Evolutionary conservation across 1,140 invertebrate species (phyloP).

Genomic region (Heliconius himera): DNA sequence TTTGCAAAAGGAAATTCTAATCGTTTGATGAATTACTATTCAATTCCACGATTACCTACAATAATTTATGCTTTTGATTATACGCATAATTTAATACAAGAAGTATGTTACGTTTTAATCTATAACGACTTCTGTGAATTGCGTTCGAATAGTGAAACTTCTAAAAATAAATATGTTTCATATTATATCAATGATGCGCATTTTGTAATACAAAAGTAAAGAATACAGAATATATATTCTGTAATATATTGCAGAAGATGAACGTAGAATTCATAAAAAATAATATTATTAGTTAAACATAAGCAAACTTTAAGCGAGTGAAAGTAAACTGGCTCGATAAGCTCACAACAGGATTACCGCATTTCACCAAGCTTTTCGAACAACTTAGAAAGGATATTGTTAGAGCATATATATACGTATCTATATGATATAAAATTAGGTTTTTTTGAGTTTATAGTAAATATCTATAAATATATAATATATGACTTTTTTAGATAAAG

Average conservation of each 20-base stretch:
- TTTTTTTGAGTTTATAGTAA: background rate
- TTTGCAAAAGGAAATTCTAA: conserved; percentile 5
- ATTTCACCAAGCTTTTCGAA: conserved; percentile 58
- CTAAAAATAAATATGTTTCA: too few relatives aligned
- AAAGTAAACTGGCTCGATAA: conserved; percentile 59
- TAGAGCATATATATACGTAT: background rate
- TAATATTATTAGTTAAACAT: background rate
- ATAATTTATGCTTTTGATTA: background rate
- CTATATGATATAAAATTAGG: background rate
- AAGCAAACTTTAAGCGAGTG: conserved; percentile 42
- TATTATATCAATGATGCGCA: too few relatives aligned
- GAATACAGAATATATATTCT: too few relatives aligned
- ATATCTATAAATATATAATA: background rate
- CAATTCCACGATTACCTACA: background rate
- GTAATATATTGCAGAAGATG: too few relatives aligned
- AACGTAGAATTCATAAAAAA: background rate
- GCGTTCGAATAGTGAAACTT: too few relatives aligned
- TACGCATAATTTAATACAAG: background rate
- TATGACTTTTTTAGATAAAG: too few relatives aligned
- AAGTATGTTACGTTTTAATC: too few relatives aligned
- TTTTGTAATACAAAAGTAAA: too few relatives aligned
- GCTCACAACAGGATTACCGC: conserved; percentile 40
- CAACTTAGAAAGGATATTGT: conserved; percentile 35
- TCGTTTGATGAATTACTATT: background rate
- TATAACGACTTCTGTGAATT: too few relatives aligned